Evolutionary conservation across 1,140 invertebrate genomes (phyloP).

Genomic region (Copidosoma floridanum): DNA sequence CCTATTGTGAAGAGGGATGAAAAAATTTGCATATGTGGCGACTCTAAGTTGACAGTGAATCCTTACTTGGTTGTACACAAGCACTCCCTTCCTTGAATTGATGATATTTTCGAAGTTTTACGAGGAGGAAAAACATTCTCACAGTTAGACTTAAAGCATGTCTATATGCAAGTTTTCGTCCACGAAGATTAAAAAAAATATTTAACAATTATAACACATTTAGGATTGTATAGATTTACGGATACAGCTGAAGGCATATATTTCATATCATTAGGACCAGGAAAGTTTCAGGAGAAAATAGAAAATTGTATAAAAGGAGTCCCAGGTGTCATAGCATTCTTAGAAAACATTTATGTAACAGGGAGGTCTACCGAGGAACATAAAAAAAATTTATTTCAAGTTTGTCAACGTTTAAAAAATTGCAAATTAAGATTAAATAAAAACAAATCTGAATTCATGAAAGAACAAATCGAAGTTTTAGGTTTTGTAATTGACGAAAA

Average conservation of each 20-base stretch:
- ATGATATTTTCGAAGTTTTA: conserved; percentile 7
- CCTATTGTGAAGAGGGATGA: conserved; percentile 42
- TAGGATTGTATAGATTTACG: conserved; percentile 41
- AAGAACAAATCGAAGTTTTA: not conserved
- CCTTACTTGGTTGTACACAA: conserved; percentile 9
- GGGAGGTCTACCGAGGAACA: not conserved
- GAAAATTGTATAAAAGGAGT: conserved; percentile 29
- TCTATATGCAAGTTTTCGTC: not conserved
- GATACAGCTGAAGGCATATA: conserved; percentile 46
- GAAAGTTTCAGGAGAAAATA: conserved; percentile 45
- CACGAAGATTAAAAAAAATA: not conserved
- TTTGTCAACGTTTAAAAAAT: not conserved
- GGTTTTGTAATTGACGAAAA: not conserved
- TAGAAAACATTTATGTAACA: too few species aligned
- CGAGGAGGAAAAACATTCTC: not conserved
- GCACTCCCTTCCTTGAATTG: not conserved
- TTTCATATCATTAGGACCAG: conserved; percentile 35
- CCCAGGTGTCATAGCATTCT: too few species aligned
- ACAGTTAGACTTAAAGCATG: conserved; percentile 5
- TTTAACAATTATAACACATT: conserved; percentile 19
- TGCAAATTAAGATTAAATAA: not conserved
- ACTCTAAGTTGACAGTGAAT: conserved; percentile 21
- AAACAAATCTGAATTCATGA: not conserved
- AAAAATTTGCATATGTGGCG: conserved; percentile 41
- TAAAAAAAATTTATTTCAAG: not conserved